Percentiles rank a stretch among this genome's conserved stretches.
Evolutionary conservation across 2,888 invertebrate genomes (phyloP).

Genomic region (Laothoe populi): DNA sequence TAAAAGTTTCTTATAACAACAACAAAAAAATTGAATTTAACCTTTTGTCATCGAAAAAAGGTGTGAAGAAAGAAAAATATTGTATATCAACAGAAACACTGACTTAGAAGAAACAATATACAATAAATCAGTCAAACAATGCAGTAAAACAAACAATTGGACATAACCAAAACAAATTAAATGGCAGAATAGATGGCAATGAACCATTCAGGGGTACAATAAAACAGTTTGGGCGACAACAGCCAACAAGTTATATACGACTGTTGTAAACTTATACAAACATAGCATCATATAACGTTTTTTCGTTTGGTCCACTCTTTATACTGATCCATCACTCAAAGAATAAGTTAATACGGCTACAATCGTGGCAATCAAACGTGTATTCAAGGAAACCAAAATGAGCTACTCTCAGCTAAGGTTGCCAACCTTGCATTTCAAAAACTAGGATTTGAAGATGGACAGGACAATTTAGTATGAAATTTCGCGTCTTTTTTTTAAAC

Average conservation of each 20-base stretch:
- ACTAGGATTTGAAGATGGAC: no score
- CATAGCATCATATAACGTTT: constrained; percentile 32
- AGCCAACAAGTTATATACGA: constrained; percentile 56
- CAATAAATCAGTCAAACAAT: constrained; percentile 28
- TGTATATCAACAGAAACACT: constrained; percentile 23
- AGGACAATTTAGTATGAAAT: no score
- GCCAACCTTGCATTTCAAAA: no score
- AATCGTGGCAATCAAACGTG: constrained; percentile 4
- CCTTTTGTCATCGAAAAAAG: constrained; percentile 27
- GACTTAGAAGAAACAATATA: constrained; percentile 8
- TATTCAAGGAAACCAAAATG: background rate
- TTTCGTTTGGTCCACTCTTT: constrained; percentile 28
- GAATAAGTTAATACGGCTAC: background rate
- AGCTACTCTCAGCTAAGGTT: no score
- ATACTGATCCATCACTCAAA: constrained; percentile 15
- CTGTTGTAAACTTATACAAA: constrained; percentile 67
- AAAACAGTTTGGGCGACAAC: constrained; percentile 52
- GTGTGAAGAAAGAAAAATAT: constrained; percentile 25
- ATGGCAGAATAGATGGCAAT: constrained; percentile 34
- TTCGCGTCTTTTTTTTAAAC: no score
- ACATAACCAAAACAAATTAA: constrained; percentile 82
- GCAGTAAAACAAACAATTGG: constrained; percentile 44
- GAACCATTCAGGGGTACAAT: constrained; percentile 74
- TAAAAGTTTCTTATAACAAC: background rate
- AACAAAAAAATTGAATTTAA: constrained; percentile 2